A percentile compares a stretch with the other conserved stretches of the same genome.
phyloP scores from a whole-genome alignment of 2,113 vertebrate genomes.

The Pongo pygmaeus region DNA sequence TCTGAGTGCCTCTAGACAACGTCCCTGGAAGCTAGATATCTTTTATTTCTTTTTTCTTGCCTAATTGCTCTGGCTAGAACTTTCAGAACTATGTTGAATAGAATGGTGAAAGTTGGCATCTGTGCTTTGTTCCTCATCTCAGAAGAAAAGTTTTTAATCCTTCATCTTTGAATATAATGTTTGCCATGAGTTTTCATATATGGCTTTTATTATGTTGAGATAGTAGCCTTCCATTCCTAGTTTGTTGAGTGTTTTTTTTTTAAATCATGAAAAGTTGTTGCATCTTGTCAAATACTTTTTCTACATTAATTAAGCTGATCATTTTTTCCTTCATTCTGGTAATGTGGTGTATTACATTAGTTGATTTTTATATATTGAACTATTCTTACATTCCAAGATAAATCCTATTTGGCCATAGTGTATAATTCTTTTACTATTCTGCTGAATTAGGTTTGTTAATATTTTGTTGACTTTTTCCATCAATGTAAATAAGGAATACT shows the following conservation, averaged over 20 bases:
- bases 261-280: background rate
- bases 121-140: background rate
- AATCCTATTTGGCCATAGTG: background rate
- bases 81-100: background rate
- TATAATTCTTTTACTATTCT: background rate
- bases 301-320: background rate
- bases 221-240: background rate
- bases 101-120: background rate
- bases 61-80: background rate
- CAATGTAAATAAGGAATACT: background rate
- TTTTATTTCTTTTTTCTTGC: background rate
- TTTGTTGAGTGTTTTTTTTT: background rate
- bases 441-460: background rate
- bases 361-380: background rate
- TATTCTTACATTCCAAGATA: background rate
- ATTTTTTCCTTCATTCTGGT: background rate
- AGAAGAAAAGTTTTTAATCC: background rate
- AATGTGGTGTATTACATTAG: background rate
- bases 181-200: background rate
- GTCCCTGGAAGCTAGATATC: too few species aligned
- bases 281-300: background rate
- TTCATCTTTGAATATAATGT: background rate
- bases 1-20: too few species aligned
- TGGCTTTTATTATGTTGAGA: background rate
- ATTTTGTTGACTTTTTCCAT: background rate